A percentile compares a stretch with the other conserved stretches of the same genome.
Evolutionary conservation across 2,797 vertebrate genomes (phyloP).

Genomic region (Gymnothorax javanicus): DNA sequence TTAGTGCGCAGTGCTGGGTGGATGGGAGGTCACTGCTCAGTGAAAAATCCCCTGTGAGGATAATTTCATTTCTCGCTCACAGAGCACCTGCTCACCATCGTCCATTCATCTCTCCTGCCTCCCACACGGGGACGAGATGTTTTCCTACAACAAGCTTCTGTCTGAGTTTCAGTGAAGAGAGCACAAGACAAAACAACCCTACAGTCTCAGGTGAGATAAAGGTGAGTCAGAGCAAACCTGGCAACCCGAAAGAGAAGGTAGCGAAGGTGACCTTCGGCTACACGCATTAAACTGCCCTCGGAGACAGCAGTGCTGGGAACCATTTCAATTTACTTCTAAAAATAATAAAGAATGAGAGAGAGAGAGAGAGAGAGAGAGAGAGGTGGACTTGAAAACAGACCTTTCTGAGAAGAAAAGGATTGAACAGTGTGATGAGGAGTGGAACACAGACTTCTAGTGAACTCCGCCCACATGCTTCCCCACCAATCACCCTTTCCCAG

Average conservation of each 20-base stretch:
- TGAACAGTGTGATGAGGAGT: not conserved
- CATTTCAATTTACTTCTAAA: not conserved
- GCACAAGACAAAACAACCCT: not conserved
- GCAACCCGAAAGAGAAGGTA: not conserved
- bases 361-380: not conserved
- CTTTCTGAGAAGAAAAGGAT: not conserved
- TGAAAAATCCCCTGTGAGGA: not conserved
- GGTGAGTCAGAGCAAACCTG: not conserved
- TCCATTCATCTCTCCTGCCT: not conserved
- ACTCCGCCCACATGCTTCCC: not conserved
- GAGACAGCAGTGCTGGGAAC: not conserved
- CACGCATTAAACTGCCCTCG: not conserved
- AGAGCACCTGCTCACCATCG: not conserved
- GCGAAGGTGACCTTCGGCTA: not conserved
- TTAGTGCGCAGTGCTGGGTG: not conserved
- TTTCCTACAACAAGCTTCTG: not conserved
- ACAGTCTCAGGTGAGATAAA: not conserved
- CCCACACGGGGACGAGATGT: not conserved
- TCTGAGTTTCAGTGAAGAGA: not conserved
- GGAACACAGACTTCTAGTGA: not conserved
- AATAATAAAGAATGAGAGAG: not conserved
- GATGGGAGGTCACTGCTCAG: not conserved
- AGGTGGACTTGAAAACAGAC: not conserved
- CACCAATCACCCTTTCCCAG: not conserved
- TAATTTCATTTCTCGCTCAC: not conserved